Conservation (phyloP, 2,113 vertebrate species). For the Pundamilia nyererei region DNA sequence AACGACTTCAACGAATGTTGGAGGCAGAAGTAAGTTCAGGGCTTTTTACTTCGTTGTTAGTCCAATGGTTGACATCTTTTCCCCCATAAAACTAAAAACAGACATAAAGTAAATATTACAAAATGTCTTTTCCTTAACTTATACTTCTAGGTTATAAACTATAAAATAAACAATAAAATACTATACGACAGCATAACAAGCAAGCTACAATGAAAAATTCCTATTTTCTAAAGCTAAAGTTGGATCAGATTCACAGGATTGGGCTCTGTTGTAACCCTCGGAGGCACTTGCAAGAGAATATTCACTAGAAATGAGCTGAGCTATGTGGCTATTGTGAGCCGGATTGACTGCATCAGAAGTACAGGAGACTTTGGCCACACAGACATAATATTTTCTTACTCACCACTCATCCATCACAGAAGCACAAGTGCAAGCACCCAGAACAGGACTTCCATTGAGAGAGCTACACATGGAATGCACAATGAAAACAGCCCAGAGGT, state of each 20-base stretch:
- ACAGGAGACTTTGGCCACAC: background rate
- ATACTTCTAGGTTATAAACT: background rate
- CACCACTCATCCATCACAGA: background rate
- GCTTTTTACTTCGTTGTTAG: background rate
- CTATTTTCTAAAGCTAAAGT: background rate
- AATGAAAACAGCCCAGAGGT: background rate
- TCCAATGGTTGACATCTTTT: background rate
- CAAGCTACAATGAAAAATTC: background rate
- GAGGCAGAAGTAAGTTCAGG: background rate
- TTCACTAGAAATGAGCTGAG: background rate
- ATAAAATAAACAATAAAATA: background rate
- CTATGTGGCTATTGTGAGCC: background rate
- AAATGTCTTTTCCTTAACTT: background rate
- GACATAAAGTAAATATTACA: background rate
- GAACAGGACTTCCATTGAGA: background rate
- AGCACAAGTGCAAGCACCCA: background rate
- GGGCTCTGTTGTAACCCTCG: background rate
- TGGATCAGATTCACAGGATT: background rate
- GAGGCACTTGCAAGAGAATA: background rate
- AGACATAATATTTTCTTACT: background rate
- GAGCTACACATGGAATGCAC: background rate
- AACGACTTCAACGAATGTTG: background rate
- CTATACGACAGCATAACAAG: background rate
- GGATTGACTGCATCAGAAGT: background rate
- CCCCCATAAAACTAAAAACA: background rate